Conservation (phyloP, 2,888 invertebrate species). For the Idaea aversata region DNA sequence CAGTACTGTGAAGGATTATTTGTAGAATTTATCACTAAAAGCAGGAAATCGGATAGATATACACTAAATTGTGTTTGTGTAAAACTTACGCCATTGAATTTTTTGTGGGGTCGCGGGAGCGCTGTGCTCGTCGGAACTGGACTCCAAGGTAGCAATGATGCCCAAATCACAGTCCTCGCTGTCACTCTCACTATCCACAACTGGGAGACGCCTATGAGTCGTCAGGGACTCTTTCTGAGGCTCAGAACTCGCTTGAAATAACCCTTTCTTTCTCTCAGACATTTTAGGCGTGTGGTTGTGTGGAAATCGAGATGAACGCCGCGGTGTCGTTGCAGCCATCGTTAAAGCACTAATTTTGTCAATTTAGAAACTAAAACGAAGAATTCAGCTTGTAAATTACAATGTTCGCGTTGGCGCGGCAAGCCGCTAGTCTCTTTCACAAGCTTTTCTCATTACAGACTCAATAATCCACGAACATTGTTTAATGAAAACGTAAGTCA, state of each 20-base stretch:
- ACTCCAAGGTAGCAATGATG: slow-evolving; percentile 78
- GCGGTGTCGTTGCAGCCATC: slow-evolving; percentile 68
- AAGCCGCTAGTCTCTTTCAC: slow-evolving; percentile 19
- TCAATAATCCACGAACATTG: slow-evolving; percentile 11
- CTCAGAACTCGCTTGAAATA: slow-evolving; percentile 72
- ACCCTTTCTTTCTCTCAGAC: slow-evolving; percentile 82
- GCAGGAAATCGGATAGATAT: not conserved
- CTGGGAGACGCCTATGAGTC: slow-evolving; percentile 64
- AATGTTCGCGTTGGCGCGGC: slow-evolving; percentile 21
- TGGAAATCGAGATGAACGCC: slow-evolving; percentile 60
- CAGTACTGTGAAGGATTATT: not conserved
- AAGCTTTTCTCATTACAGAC: slow-evolving; percentile 14
- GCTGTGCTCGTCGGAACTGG: slow-evolving; percentile 64
- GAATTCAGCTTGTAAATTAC: slow-evolving; percentile 1
- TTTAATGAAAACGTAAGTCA: slow-evolving; percentile 10
- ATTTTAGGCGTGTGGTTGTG: slow-evolving; percentile 79
- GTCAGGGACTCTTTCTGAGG: slow-evolving; percentile 60
- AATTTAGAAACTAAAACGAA: slow-evolving; percentile 14
- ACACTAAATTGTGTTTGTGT: slow-evolving; percentile 3
- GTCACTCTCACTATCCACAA: slow-evolving; percentile 72
- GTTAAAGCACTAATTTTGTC: slow-evolving; percentile 33
- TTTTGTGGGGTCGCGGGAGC: slow-evolving; percentile 63
- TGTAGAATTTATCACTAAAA: not conserved
- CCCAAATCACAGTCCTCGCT: slow-evolving; percentile 79
- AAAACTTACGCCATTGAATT: slow-evolving; percentile 61